phyloP scores from a whole-genome alignment of 2,797 vertebrate genomes.

The Periophthalmus magnuspinnatus region DNA sequence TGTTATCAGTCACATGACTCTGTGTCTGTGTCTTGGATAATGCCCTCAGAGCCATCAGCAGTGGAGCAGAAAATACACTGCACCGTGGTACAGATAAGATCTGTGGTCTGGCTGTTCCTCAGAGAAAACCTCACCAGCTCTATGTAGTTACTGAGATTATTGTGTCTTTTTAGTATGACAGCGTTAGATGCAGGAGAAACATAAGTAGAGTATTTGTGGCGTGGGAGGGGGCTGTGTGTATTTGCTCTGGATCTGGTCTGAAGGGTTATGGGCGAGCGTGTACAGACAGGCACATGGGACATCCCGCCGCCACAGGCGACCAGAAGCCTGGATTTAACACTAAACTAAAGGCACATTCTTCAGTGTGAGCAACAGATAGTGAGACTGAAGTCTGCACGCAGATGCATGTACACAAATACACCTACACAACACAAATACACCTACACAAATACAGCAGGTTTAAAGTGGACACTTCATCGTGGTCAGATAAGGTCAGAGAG shows the following conservation, averaged over 20 bases:
- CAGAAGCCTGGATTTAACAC: slow-evolving; percentile 64
- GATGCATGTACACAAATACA: slow-evolving; percentile 24
- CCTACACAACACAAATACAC: slow-evolving; percentile 43
- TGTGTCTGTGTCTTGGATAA: slow-evolving; percentile 33
- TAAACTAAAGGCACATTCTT: slow-evolving; percentile 60
- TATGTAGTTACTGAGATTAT: slow-evolving; percentile 36
- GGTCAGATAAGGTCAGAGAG: slow-evolving; percentile 30
- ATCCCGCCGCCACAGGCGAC: slow-evolving; percentile 60
- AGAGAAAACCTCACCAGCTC: slow-evolving; percentile 41
- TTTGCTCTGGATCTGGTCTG: slow-evolving; percentile 35
- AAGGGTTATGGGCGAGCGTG: slow-evolving; percentile 63
- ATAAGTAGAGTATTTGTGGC: slow-evolving; percentile 51
- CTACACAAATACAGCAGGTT: slow-evolving; percentile 36
- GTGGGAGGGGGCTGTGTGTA: slow-evolving; percentile 38
- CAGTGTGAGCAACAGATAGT: slow-evolving; percentile 38
- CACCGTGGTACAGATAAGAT: slow-evolving; percentile 44
- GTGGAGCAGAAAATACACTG: slow-evolving; percentile 38
- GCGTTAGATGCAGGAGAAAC: slow-evolving; percentile 64
- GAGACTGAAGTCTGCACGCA: slow-evolving; percentile 24
- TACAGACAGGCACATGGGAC: slow-evolving; percentile 68
- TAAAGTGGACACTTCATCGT: slow-evolving; percentile 37
- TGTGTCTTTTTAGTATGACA: slow-evolving; percentile 52
- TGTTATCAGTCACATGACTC: slow-evolving; percentile 31
- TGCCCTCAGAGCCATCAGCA: slow-evolving; percentile 64
- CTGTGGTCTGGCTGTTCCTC: slow-evolving; percentile 40